Evolutionary conservation across 64 coral and sea anemone species (phyloP), one percentile per base, ranked within the genome.

Genomic region (Porites australiensis): DNA sequence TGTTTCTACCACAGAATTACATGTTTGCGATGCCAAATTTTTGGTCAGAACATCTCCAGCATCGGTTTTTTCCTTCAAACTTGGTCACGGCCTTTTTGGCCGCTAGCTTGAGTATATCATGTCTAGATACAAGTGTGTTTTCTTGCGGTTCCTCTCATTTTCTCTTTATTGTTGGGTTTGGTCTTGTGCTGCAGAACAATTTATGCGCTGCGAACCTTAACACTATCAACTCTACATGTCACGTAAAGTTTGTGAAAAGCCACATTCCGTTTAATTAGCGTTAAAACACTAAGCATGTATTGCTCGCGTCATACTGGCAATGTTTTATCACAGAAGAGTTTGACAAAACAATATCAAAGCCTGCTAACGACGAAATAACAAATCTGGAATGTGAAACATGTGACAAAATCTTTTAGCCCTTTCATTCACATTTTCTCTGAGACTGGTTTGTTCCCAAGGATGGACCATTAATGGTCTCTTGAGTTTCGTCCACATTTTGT

Each of bases 141-240:
- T 84, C 3, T 22, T 68, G 44, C 48, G 45, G 81, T 84, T 84
- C 10, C 44, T 65, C 2, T 13, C 23, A 81, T 81, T 61, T 37
- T 3, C 63, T 20, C 4, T 7, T 8, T 19, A 8, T 52, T 63
- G 9, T 7, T 19, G 46, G 2, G 44, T 65, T 19, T 84, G 62
- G 67, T 84, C 10, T 84, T 68, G 46, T 84, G 61, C 45, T 84
- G 18, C 23, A 84, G 68, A 51, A 51, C 63, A 69, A 84, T 84
- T 51, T 0, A 43, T 84, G 62, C 21, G 21, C 64, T 14, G 58
- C n/a, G 81, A n/a, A 67, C 62, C 81, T 68, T 69, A 69, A 68
- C 61, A 16, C 51, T 84, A n/a, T 83, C 60, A 68, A 51, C 44
- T 4, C 2, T 16, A 20, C 47, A 68, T 47, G 44, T 84, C 81